Conservation (phyloP, 2,888 invertebrate genomes). For the Caradrina clavipalpis region DNA sequence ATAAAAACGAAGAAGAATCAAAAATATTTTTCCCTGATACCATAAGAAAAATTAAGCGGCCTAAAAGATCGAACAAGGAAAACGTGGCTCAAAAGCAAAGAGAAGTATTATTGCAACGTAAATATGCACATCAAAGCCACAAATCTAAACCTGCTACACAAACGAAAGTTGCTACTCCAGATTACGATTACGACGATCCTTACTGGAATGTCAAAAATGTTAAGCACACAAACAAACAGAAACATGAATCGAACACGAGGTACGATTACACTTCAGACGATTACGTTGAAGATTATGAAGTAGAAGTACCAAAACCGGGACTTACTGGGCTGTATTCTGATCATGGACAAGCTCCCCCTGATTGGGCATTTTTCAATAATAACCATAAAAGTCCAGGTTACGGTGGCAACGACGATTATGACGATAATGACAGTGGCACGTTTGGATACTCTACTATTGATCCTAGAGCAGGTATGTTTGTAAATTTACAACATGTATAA, state of each 20-base stretch:
- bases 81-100: constrained; percentile 76
- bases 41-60: constrained; percentile 40
- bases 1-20: constrained; percentile 26
- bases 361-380: constrained; percentile 66
- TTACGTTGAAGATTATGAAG: constrained; percentile 77
- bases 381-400: constrained; percentile 67
- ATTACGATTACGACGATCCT: constrained; percentile 80
- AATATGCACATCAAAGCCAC: constrained; percentile 63
- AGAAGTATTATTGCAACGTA: constrained; percentile 74
- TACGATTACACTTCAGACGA: constrained; percentile 73
- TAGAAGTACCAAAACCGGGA: constrained; percentile 83
- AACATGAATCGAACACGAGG: constrained; percentile 60
- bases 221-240: constrained; percentile 69
- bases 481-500: neutral
- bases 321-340: constrained; percentile 84
- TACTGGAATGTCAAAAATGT: constrained; percentile 85
- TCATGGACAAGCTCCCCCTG: constrained; percentile 68
- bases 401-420: constrained; percentile 72
- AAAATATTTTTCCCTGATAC: constrained; percentile 53
- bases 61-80: constrained; percentile 63
- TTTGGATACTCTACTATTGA: constrained; percentile 83
- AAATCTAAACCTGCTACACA: constrained; percentile 63
- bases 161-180: constrained; percentile 72
- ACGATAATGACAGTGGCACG: constrained; percentile 65
- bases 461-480: constrained; percentile 78